Conservation (phyloP, 2,888 invertebrate genomes). For the Gisinianus flammeolus region DNA sequence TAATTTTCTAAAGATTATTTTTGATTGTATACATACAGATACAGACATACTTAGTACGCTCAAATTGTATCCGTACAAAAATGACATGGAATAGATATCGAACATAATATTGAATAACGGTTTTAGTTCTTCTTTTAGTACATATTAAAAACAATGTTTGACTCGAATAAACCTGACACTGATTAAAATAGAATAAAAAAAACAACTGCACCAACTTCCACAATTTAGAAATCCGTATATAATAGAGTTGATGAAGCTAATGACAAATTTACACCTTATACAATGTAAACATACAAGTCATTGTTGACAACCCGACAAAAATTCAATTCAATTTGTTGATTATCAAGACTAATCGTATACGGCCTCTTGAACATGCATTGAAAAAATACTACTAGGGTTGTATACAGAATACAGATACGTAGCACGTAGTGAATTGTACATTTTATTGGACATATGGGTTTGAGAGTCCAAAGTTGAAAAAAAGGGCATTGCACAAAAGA, state of each 20-base stretch:
- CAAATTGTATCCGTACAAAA: neutral
- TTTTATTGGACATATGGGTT: neutral
- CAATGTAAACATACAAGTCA: neutral
- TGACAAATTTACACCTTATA: neutral
- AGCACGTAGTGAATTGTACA: neutral
- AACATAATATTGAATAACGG: no score
- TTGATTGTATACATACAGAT: neutral
- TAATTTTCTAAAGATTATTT: no score
- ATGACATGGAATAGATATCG: no score
- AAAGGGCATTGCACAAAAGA: slow-evolving; percentile 24
- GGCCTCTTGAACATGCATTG: neutral
- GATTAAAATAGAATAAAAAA: no score
- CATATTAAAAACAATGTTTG: no score
- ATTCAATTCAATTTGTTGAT: neutral
- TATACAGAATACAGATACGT: neutral
- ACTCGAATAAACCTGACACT: no score
- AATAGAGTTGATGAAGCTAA: neutral
- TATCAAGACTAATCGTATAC: neutral
- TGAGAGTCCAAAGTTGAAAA: neutral
- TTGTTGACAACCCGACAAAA: neutral
- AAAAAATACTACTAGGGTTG: neutral
- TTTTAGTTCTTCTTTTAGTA: no score
- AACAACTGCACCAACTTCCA: no score
- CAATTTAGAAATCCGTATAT: no score
- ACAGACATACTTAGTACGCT: neutral